A percentile compares a stretch with the other conserved stretches of the same genome.
Conservation (phyloP, 2,113 vertebrate genomes). For the Sceloporus tristichus region DNA sequence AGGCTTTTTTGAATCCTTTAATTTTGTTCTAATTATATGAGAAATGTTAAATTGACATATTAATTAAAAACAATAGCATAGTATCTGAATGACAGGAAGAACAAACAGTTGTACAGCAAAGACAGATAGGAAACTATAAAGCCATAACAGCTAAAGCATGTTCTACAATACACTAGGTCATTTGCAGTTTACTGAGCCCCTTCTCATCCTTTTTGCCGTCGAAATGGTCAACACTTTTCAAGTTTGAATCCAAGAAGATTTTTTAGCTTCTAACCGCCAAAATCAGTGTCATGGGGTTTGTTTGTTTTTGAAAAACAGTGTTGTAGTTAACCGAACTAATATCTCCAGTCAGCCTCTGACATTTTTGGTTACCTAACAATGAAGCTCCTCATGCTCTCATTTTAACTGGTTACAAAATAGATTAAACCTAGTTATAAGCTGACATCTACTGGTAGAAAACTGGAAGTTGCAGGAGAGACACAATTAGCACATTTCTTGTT, state of each 20-base stretch:
- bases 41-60: too few species aligned
- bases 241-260: background rate
- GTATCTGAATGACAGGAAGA: too few species aligned
- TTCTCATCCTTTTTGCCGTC: background rate
- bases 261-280: background rate
- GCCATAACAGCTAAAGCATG: too few species aligned
- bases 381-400: constrained; percentile 20
- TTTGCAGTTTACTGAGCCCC: too few species aligned
- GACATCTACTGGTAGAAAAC: constrained; percentile 66
- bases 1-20: too few species aligned
- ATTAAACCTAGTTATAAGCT: constrained; percentile 54
- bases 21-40: too few species aligned
- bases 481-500: background rate
- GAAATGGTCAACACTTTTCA: background rate
- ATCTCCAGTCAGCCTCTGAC: background rate
- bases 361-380: constrained; percentile 15
- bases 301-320: background rate
- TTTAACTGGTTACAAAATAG: constrained; percentile 37
- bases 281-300: too few species aligned
- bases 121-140: too few species aligned
- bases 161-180: too few species aligned
- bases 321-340: background rate
- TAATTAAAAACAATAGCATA: too few species aligned
- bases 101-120: too few species aligned
- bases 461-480: constrained; percentile 25